Evolutionary conservation across 2,888 invertebrate genomes (phyloP), one percentile per base, ranked within the genome.

Genomic region (Agriopis leucophaearia): DNA sequence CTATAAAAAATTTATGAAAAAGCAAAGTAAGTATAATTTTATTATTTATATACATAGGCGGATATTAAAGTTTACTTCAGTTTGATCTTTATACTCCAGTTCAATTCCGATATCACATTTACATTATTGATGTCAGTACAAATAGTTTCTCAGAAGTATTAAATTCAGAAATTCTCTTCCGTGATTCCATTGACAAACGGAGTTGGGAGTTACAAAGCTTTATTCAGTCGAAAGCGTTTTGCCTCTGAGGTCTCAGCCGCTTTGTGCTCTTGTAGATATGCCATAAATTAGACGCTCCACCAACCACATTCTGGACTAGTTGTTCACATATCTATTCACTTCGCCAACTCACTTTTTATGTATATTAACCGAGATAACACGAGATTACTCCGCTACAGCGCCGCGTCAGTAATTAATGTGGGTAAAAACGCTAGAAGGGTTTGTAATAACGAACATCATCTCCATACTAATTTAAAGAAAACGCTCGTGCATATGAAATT

Each of bases 401-500:
- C 16, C 70, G 72, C 70, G 68, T 72, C 70, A 72, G 75, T 73
- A 71, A 75, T 75, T 66, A 74, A 73, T 59, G 70, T 62, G 67
- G 63, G 36, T 35, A 73, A 74, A 74, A 70, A 70, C 64, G 65
- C 42, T 56, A 18, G 58, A 69, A 66, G 51, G 55, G 57, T 66
- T 52, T 67, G 66, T 64, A 67, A 64, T 58, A 57, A 64, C 54
- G 61, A 61, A 71, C 72, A 54, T 73, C 71, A 74, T 75, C 70
- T 74, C 71, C 66, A 71, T 73, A 69, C 59, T 74, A 75, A 77
- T 75, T 72, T 66, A 76, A 69, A 59, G 74, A 77, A 72, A 72
- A 72, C 74, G 61, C 70, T 60, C 65, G 70, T 76, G 78, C 78
- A 81, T 78, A 75, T 74, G 71, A 80, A 81, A 72, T 80, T 77